These are phyloP conservation scores for Cataglyphis altisquamis DNA, from an alignment of 2,888 invertebrate species.

Conservation along the genomic window DNA sequence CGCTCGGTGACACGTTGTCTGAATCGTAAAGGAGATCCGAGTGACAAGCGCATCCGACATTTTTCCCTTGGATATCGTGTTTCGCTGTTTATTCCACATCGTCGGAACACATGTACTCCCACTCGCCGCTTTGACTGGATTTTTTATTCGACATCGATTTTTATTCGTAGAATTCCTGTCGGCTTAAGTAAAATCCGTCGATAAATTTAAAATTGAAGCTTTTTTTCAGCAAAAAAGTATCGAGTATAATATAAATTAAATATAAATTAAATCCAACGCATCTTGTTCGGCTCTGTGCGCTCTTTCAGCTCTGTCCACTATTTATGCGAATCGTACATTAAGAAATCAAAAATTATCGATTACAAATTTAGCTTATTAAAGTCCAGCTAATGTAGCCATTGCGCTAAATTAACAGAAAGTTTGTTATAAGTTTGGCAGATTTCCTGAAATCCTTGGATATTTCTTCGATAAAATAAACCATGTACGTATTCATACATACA, in stretches of 20 bases:
- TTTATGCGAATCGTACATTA: constrained; percentile 13
- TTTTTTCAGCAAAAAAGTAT: constrained; percentile 7
- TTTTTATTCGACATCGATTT: constrained; percentile 1
- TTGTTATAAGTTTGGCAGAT: not conserved
- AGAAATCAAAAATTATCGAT: not conserved
- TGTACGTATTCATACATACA: not conserved
- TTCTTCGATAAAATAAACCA: not conserved
- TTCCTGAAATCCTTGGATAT: not conserved
- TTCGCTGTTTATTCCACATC: constrained; percentile 12
- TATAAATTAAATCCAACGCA: not conserved
- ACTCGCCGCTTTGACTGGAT: not conserved
- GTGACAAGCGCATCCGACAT: constrained; percentile 55
- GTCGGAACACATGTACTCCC: not conserved
- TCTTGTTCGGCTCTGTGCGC: not conserved
- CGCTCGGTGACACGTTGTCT: constrained; percentile 14
- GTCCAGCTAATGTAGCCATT: not conserved
- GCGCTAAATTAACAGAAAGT: not conserved
- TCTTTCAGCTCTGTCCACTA: too few species aligned
- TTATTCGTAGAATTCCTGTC: not conserved
- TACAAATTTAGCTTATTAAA: constrained; percentile 20
- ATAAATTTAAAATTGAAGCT: not conserved
- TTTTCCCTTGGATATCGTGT: constrained; percentile 6
- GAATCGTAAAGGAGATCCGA: constrained; percentile 52
- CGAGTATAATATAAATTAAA: not conserved
- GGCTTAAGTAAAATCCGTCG: not conserved